Evolutionary conservation across 2,888 invertebrate species (phyloP).

Genomic region (Andrena chrysosceles): DNA sequence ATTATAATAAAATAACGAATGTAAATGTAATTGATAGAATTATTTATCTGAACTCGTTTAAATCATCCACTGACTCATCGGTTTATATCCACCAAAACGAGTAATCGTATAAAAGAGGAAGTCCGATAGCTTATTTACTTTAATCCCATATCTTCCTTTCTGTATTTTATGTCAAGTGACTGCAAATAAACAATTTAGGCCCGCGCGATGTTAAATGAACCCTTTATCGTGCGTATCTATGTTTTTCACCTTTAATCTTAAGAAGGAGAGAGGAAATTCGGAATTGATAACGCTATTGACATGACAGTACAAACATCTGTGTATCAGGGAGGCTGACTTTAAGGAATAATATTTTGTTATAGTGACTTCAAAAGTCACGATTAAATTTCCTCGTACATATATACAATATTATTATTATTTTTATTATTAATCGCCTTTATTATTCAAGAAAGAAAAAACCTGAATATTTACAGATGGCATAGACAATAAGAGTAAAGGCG

Average conservation of each 20-base stretch:
- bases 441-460: not conserved
- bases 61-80: too few relatives aligned
- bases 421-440: not conserved
- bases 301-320: not conserved
- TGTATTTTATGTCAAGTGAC: not conserved
- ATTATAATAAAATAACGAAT: too few relatives aligned
- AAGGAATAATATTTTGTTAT: not conserved
- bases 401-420: not conserved
- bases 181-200: not conserved
- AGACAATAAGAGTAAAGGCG: too few relatives aligned
- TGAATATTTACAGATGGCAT: too few relatives aligned
- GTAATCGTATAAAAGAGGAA: too few relatives aligned
- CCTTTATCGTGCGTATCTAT: not conserved
- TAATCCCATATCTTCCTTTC: not conserved
- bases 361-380: not conserved
- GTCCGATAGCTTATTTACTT: too few relatives aligned
- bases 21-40: too few relatives aligned
- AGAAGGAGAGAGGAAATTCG: not conserved
- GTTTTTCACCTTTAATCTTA: not conserved
- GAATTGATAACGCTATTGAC: not conserved
- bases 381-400: not conserved
- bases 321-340: not conserved
- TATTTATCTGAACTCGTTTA: too few relatives aligned
- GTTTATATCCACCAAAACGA: too few relatives aligned
- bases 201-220: not conserved